Evolutionary conservation across 1,140 invertebrate species (phyloP).

Genomic region (Nautilus pompilius): DNA sequence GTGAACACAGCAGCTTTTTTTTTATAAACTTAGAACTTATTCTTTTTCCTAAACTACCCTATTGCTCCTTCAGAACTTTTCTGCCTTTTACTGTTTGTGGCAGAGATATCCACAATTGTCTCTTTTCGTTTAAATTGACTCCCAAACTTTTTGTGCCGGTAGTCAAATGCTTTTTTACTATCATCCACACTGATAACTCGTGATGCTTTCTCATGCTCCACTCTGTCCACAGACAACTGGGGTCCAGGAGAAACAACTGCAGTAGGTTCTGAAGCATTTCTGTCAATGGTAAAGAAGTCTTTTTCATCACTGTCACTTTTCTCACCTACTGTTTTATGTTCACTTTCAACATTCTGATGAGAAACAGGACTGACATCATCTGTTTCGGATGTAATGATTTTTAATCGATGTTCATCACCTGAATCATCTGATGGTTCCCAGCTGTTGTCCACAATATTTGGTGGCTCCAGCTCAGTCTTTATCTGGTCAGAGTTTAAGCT

Average conservation of each 20-base stretch:
- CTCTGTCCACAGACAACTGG: not conserved
- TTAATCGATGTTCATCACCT: not conserved
- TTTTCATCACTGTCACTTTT: not conserved
- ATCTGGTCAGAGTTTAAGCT: too few species aligned
- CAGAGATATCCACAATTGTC: too few species aligned
- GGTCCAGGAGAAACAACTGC: not conserved
- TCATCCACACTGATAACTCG: not conserved
- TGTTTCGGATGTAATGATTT: not conserved
- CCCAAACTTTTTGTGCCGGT: constrained; percentile 2
- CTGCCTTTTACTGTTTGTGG: too few species aligned
- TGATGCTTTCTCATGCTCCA: not conserved
- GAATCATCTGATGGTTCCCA: constrained; percentile 1
- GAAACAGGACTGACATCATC: not conserved
- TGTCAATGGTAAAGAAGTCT: not conserved
- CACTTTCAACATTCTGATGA: too few species aligned
- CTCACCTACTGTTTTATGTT: not conserved
- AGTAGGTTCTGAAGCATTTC: constrained; percentile 1
- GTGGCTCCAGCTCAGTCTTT: too few species aligned
- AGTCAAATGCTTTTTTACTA: not conserved
- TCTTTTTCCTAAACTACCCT: too few species aligned
- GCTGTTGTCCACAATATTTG: not conserved
- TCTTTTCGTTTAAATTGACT: constrained; percentile 1
- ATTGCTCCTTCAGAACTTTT: too few species aligned
- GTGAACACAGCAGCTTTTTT: too few species aligned
- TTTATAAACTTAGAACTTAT: too few species aligned